Conservation (phyloP, 2,797 vertebrate species). For the Prunella strophiata region DNA sequence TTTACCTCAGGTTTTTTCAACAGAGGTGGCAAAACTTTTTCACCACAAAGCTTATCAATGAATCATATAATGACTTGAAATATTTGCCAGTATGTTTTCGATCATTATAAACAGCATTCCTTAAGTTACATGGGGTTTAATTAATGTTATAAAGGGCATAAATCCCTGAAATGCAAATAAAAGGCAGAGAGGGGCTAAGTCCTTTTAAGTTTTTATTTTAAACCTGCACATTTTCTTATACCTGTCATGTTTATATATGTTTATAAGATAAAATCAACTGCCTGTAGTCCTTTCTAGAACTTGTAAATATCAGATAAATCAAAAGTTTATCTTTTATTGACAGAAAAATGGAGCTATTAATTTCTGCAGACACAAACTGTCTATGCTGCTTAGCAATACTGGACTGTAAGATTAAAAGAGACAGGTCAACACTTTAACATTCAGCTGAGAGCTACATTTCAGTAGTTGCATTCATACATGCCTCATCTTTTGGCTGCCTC, state of each 20-base stretch:
- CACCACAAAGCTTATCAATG: background rate
- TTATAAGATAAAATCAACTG: background rate
- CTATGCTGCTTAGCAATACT: background rate
- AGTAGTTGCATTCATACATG: constrained; percentile 3
- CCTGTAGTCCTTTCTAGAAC: background rate
- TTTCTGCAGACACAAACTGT: background rate
- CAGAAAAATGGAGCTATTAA: background rate
- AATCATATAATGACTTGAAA: background rate
- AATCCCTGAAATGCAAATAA: background rate
- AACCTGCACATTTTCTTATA: background rate
- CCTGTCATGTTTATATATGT: background rate
- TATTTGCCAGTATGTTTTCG: background rate
- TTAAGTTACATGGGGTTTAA: background rate
- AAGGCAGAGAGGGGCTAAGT: rapidly evolving
- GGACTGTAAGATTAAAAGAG: background rate
- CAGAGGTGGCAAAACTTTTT: background rate
- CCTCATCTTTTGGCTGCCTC: constrained; percentile 61
- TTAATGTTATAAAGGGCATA: background rate
- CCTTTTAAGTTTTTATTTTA: background rate
- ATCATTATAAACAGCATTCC: background rate
- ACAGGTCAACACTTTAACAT: constrained; percentile 18
- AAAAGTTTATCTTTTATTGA: background rate
- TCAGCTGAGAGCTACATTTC: constrained; percentile 12
- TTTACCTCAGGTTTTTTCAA: background rate
- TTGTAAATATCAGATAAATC: background rate